A percentile compares a stretch with the other conserved stretches of the same genome.
phyloP scores from a whole-genome alignment of 1,140 invertebrate genomes.

The Drosophila mayri region DNA sequence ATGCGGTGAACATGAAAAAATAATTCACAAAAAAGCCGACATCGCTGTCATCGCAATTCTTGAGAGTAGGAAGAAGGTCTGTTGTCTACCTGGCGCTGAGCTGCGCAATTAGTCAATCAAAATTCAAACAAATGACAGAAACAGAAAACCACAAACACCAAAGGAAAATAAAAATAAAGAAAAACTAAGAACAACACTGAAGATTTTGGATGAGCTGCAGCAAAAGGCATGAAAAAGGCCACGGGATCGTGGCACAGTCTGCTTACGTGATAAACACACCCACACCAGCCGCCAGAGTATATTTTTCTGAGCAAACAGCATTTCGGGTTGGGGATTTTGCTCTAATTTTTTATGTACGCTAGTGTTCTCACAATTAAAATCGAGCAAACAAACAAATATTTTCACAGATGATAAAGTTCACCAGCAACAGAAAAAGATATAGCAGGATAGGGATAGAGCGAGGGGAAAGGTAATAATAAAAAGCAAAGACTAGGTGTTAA shows the following conservation, averaged over 20 bases:
- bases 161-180: neutral
- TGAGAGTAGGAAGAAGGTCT: neutral
- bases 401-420: slow-evolving; percentile 83
- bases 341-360: slow-evolving; percentile 68
- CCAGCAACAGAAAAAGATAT: slow-evolving; percentile 27
- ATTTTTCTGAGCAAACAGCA: slow-evolving; percentile 60
- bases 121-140: slow-evolving; percentile 77
- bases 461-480: slow-evolving; percentile 10
- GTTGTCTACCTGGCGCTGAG: slow-evolving; percentile 47
- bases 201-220: slow-evolving; percentile 25
- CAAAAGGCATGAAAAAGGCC: slow-evolving; percentile 78
- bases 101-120: slow-evolving; percentile 82
- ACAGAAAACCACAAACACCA: slow-evolving; percentile 18
- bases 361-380: slow-evolving; percentile 75
- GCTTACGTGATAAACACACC: slow-evolving; percentile 73
- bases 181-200: slow-evolving; percentile 12
- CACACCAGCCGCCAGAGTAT: slow-evolving; percentile 12
- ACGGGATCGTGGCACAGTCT: slow-evolving; percentile 72
- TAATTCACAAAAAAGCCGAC: slow-evolving; percentile 27
- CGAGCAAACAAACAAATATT: slow-evolving; percentile 80
- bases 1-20: slow-evolving; percentile 53
- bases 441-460: neutral
- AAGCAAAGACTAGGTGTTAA: slow-evolving; percentile 70
- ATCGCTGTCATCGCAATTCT: slow-evolving; percentile 5
- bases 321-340: slow-evolving; percentile 71